Conservation (phyloP, 1,140 invertebrate species). For the Platorchestia sp. region DNA sequence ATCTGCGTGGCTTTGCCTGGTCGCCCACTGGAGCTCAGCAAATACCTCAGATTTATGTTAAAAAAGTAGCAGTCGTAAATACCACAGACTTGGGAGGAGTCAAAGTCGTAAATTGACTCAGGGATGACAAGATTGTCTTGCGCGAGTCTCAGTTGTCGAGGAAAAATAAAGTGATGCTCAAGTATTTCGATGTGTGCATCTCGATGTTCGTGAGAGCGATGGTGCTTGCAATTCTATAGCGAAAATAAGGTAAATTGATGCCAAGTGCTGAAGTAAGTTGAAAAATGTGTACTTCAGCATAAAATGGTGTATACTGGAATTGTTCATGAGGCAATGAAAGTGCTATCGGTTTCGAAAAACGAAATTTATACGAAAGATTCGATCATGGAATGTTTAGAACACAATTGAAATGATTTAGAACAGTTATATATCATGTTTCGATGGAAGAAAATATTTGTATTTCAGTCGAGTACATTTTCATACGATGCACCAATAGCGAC, state of each 20-base stretch:
- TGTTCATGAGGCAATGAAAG: too few species aligned
- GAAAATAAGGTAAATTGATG: background rate
- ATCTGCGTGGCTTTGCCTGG: constrained; percentile 9
- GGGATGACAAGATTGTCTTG: background rate
- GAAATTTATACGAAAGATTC: too few species aligned
- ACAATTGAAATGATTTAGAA: too few species aligned
- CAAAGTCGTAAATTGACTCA: constrained; percentile 35
- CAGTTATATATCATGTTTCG: too few species aligned
- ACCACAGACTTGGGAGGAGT: constrained; percentile 22
- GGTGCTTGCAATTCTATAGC: background rate
- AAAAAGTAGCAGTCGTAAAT: constrained; percentile 13
- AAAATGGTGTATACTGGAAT: background rate
- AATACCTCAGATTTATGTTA: constrained; percentile 25
- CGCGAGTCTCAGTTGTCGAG: background rate
- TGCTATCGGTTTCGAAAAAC: too few species aligned
- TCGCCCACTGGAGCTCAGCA: background rate
- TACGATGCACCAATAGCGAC: too few species aligned
- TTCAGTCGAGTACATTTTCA: too few species aligned
- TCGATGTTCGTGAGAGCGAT: background rate
- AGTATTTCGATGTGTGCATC: background rate
- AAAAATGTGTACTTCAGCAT: background rate
- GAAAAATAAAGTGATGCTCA: background rate
- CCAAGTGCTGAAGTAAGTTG: background rate
- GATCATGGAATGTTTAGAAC: too few species aligned
- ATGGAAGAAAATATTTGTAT: too few species aligned